Conservation (phyloP, 2,113 vertebrate genomes). For the Morone saxatilis region DNA sequence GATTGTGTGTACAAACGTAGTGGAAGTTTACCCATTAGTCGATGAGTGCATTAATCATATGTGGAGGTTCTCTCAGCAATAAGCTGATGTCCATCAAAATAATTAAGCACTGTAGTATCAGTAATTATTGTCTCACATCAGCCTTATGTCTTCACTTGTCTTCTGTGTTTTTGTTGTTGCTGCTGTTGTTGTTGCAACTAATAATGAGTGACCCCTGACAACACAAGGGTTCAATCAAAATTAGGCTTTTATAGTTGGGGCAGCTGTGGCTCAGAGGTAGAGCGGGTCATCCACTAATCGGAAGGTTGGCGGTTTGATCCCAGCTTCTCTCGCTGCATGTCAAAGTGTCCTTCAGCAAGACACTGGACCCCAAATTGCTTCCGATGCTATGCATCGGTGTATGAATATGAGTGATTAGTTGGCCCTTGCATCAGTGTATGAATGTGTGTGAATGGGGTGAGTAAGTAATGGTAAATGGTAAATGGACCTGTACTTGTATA, state of each 20-base stretch:
- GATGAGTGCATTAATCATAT: conserved; percentile 64
- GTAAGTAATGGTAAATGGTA: no score
- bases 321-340: no score
- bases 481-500: no score
- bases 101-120: conserved; percentile 43
- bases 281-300: no score
- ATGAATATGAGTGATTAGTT: no score
- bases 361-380: no score
- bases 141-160: conserved; percentile 40
- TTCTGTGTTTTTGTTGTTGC: conserved; percentile 4
- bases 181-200: not conserved
- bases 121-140: conserved; percentile 50
- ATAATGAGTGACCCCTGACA: not conserved
- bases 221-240: conserved; percentile 14
- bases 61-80: conserved; percentile 39
- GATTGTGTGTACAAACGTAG: conserved; percentile 25
- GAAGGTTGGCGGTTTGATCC: no score
- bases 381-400: no score
- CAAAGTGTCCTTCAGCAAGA: no score
- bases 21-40: conserved; percentile 62
- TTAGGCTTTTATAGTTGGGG: conserved; percentile 11
- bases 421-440: no score
- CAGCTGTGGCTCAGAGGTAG: no score
- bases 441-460: no score
- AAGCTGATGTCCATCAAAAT: conserved; percentile 56